Conservation (phyloP, 2,797 vertebrate genomes). For the Ibycter americanus region DNA sequence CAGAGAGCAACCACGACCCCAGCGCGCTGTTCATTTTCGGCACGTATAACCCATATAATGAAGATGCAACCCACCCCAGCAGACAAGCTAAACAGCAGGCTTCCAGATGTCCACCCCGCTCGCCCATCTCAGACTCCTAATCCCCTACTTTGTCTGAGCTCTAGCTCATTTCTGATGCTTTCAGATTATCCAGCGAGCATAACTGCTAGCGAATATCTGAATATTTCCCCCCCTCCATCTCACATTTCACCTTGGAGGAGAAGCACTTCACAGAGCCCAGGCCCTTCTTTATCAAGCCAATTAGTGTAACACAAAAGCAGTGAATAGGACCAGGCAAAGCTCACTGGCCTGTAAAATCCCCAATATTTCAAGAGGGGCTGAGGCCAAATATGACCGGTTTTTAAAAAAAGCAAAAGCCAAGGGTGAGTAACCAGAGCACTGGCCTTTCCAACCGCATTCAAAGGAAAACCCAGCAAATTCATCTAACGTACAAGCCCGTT, state of each 20-base stretch:
- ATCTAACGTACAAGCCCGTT: neutral
- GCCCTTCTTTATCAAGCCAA: constrained; percentile 49
- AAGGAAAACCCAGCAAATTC: neutral
- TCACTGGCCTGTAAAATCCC: constrained; percentile 55
- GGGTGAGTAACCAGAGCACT: neutral
- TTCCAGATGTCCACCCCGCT: constrained; percentile 58
- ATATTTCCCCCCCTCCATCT: constrained; percentile 4
- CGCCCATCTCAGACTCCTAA: constrained; percentile 65
- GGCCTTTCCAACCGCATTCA: neutral
- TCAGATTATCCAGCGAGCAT: constrained; percentile 49
- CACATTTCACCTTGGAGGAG: constrained; percentile 52
- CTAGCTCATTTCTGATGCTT: constrained; percentile 64
- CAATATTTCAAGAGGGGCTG: neutral
- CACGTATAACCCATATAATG: neutral
- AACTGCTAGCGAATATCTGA: constrained; percentile 52
- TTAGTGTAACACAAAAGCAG: constrained; percentile 49
- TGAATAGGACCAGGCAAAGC: constrained; percentile 42
- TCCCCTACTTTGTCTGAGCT: constrained; percentile 65
- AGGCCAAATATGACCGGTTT: neutral
- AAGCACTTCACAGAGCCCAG: neutral
- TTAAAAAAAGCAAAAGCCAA: neutral
- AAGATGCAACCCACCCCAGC: neutral
- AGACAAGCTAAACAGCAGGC: constrained; percentile 54
- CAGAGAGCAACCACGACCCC: neutral
- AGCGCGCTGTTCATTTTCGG: neutral